phyloP scores from a whole-genome alignment of 2,888 invertebrate species.

The Spialia ferax region DNA sequence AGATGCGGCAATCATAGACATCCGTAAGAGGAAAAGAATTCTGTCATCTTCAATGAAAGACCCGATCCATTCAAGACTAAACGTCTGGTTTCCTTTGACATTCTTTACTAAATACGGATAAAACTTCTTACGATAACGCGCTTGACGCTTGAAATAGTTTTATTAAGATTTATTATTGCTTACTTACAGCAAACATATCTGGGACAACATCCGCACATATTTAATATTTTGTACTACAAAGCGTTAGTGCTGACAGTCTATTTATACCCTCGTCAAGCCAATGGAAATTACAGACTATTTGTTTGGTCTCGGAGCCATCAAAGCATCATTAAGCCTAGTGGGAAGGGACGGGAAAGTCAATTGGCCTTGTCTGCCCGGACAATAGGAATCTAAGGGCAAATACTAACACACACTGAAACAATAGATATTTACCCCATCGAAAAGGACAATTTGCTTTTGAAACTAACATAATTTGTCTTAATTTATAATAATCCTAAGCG shows the following conservation, averaged over 20 bases:
- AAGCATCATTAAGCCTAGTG: conserved; percentile 1
- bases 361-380: conserved; percentile 2
- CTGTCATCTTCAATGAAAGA: conserved; percentile 20
- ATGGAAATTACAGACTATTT: conserved; percentile 20
- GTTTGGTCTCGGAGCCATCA: conserved; percentile 4
- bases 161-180: background rate
- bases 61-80: conserved; percentile 10
- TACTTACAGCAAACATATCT: background rate
- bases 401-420: background rate
- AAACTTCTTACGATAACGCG: conserved; percentile 5
- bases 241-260: conserved; percentile 8
- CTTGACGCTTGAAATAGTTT: background rate
- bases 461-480: too few relatives aligned
- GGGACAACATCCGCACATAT: background rate
- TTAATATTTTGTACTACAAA: background rate
- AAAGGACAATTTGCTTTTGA: background rate
- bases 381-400: background rate
- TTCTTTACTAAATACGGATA: conserved; percentile 4
- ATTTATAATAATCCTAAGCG: background rate
- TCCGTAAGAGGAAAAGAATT: conserved; percentile 20
- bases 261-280: conserved; percentile 24
- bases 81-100: background rate
- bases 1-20: conserved; percentile 21
- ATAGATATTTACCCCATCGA: background rate
- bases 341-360: conserved; percentile 1